Conservation (phyloP, 2,113 vertebrate genomes). For the Illadopsis cleaveri region DNA sequence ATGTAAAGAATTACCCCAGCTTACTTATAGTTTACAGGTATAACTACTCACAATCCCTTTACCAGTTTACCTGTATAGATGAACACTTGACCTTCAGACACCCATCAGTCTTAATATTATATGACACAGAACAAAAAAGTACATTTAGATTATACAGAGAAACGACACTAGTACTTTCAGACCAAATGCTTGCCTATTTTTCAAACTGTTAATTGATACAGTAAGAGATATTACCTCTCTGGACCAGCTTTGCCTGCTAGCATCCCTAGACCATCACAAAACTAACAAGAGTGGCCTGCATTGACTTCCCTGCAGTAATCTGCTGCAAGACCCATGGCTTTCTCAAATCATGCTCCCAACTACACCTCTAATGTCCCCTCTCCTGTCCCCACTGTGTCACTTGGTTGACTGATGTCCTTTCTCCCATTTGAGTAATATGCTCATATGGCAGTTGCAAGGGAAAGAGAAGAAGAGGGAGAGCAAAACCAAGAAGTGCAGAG, state of each 20-base stretch:
- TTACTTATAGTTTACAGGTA: neutral
- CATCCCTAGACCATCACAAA: neutral
- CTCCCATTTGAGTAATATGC: neutral
- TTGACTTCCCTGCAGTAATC: too few relatives aligned
- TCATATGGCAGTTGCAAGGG: neutral
- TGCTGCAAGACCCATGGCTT: too few relatives aligned
- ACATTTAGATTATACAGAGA: neutral
- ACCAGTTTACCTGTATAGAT: neutral
- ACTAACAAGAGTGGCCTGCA: neutral
- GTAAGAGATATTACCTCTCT: neutral
- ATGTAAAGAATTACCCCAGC: neutral
- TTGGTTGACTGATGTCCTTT: neutral
- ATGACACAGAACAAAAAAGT: neutral
- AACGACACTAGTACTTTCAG: neutral
- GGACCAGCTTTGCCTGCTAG: neutral
- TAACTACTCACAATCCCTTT: neutral
- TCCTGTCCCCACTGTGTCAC: rapidly evolving
- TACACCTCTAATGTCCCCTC: neutral
- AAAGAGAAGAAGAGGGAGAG: neutral
- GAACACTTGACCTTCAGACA: neutral
- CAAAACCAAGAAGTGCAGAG: neutral
- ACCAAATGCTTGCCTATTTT: neutral
- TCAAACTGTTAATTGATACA: neutral
- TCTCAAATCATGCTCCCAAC: neutral
- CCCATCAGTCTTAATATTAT: neutral